A percentile compares a stretch with the other conserved stretches of the same genome.
phyloP scores from a whole-genome alignment of 2,113 vertebrate species.

The Cheilinus undulatus region DNA sequence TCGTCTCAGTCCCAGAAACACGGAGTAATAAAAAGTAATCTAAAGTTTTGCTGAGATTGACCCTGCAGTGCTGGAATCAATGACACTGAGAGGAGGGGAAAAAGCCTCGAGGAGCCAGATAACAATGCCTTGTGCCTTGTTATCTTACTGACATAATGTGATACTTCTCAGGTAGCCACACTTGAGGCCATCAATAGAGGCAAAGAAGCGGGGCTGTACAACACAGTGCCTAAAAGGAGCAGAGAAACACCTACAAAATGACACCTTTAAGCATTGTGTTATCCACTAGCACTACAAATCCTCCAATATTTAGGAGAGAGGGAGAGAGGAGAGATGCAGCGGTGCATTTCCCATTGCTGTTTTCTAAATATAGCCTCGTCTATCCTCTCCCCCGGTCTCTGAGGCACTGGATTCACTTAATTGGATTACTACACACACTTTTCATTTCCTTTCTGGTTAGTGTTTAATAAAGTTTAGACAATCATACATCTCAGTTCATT shows the following conservation, averaged over 20 bases:
- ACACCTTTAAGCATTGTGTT: neutral
- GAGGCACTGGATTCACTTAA: conserved; percentile 56
- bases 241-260: conserved; percentile 14
- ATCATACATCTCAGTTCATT: conserved; percentile 58
- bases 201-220: neutral
- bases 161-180: conserved; percentile 27
- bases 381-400: conserved; percentile 44
- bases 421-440: conserved; percentile 69
- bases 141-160: conserved; percentile 56
- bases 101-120: conserved; percentile 47
- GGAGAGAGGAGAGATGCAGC: conserved; percentile 33
- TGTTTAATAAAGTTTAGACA: conserved; percentile 63
- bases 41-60: conserved; percentile 61
- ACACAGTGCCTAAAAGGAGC: neutral
- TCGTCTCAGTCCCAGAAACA: conserved; percentile 33
- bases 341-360: conserved; percentile 40
- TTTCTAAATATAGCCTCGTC: conserved; percentile 68
- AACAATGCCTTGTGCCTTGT: conserved; percentile 57
- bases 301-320: conserved; percentile 14
- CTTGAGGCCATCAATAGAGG: neutral
- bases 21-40: conserved; percentile 56
- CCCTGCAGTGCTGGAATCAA: conserved; percentile 43
- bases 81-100: conserved; percentile 43
- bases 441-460: conserved; percentile 68
- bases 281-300: neutral